Evolutionary conservation across 2,888 invertebrate species (phyloP).

Genomic region (Polyommatus iphigenia): DNA sequence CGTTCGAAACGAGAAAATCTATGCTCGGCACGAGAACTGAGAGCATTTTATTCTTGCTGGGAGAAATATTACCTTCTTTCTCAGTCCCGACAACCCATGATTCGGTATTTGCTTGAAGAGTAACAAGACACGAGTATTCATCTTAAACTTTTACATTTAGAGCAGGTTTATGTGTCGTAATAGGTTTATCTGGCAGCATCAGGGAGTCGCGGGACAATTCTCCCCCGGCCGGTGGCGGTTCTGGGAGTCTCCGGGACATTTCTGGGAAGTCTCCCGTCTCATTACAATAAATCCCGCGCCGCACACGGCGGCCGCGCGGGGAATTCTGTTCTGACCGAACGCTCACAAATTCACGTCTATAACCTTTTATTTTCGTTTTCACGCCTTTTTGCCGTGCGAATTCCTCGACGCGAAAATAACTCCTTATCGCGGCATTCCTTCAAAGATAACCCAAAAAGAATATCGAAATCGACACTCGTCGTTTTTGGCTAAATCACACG

Average conservation of each 20-base stretch:
- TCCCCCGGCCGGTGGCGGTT: conserved; percentile 50
- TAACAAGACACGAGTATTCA: background rate
- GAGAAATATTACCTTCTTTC: background rate
- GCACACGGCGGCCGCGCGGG: conserved; percentile 79
- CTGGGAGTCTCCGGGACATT: conserved; percentile 67
- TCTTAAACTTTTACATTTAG: background rate
- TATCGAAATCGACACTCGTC: conserved; percentile 62
- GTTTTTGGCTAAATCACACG: conserved; percentile 67
- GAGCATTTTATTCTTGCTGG: background rate
- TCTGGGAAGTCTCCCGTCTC: conserved; percentile 67
- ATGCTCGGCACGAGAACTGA: background rate
- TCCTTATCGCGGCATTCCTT: conserved; percentile 78
- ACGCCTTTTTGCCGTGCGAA: conserved; percentile 77
- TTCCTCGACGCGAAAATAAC: conserved; percentile 78
- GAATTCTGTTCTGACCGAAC: conserved; percentile 79
- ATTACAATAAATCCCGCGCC: conserved; percentile 79
- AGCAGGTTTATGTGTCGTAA: background rate
- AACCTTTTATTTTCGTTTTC: conserved; percentile 78
- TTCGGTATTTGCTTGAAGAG: background rate
- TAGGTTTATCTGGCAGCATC: conserved; percentile 37
- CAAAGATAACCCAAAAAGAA: conserved; percentile 74
- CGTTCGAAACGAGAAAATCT: background rate
- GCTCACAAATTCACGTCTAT: conserved; percentile 79
- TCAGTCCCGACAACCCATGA: too few relatives aligned
- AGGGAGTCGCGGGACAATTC: conserved; percentile 17